Evolutionary conservation across 1,140 invertebrate species (phyloP).

Genomic region (Papilio xuthus): DNA sequence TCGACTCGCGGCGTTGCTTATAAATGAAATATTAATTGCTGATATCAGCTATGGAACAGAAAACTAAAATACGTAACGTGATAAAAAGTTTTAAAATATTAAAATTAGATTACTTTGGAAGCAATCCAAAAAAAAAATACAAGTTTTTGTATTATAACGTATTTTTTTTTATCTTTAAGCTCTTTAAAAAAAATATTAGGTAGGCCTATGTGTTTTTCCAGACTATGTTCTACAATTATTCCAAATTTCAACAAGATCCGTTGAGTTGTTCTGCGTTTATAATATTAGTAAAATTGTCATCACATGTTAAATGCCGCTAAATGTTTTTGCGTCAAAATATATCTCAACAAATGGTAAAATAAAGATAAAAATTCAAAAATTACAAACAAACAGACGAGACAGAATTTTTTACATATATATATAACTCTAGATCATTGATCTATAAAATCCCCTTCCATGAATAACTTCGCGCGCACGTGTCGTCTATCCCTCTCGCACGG

Average conservation of each 20-base stretch:
- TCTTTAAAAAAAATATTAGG: too few species aligned
- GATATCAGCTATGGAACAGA: neutral
- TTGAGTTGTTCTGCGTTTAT: too few species aligned
- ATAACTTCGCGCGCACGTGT: constrained; percentile 44
- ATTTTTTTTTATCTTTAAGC: too few species aligned
- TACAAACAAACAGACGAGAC: neutral
- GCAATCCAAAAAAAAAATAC: too few species aligned
- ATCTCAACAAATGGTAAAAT: neutral
- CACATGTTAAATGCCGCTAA: neutral
- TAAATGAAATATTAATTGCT: neutral
- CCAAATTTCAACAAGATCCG: too few species aligned
- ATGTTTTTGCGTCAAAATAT: neutral
- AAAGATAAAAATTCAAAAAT: neutral
- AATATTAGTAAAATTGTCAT: too few species aligned
- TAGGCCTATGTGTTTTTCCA: too few species aligned
- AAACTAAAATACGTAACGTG: neutral
- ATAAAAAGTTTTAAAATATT: neutral
- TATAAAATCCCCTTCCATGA: constrained; percentile 34
- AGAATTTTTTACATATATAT: neutral
- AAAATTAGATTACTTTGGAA: neutral
- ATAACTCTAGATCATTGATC: constrained; percentile 43
- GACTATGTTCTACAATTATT: too few species aligned
- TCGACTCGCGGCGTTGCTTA: neutral
- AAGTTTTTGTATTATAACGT: too few species aligned
- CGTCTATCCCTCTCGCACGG: constrained; percentile 30